These are phyloP conservation scores for Macropodus opercularis DNA, from an alignment of 2,797 vertebrate species.

Conservation along the genomic window DNA sequence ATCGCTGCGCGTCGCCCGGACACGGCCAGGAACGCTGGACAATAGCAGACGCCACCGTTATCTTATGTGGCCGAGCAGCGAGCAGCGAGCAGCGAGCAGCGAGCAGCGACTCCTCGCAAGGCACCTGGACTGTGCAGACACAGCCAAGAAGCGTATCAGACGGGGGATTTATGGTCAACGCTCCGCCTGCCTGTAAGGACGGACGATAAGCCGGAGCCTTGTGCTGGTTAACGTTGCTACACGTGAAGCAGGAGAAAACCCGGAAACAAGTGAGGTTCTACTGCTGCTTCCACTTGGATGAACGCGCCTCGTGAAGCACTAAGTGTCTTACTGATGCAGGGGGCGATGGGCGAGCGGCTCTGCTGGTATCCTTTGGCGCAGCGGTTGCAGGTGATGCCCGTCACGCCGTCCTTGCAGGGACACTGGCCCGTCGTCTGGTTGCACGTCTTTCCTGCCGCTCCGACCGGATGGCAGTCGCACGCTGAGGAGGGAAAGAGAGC, in stretches of 20 bases:
- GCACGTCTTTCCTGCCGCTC: slow-evolving; percentile 95
- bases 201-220: too few relatives aligned
- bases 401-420: slow-evolving; percentile 96
- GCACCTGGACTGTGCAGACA: too few relatives aligned
- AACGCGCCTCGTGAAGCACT: too few relatives aligned
- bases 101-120: slow-evolving; percentile 38
- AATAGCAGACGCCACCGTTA: slow-evolving; percentile 41
- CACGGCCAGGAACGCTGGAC: slow-evolving; percentile 26
- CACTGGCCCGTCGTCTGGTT: slow-evolving; percentile 98
- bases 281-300: too few relatives aligned
- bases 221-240: too few relatives aligned
- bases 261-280: too few relatives aligned
- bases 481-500: slow-evolving; percentile 76
- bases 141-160: too few relatives aligned
- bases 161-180: too few relatives aligned
- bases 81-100: too few relatives aligned
- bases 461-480: slow-evolving; percentile 95
- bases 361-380: slow-evolving; percentile 98
- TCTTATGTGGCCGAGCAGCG: slow-evolving; percentile 73
- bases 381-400: slow-evolving; percentile 96
- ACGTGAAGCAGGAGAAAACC: too few relatives aligned
- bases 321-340: slow-evolving; percentile 93
- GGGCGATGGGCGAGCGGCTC: slow-evolving; percentile 95
- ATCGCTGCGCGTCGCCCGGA: slow-evolving; percentile 43
- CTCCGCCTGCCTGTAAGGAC: too few relatives aligned